A percentile compares a stretch with the other conserved stretches of the same genome.
Evolutionary conservation across 2,797 vertebrate species (phyloP).

Genomic region (Phrynocephalus vlangalii): DNA sequence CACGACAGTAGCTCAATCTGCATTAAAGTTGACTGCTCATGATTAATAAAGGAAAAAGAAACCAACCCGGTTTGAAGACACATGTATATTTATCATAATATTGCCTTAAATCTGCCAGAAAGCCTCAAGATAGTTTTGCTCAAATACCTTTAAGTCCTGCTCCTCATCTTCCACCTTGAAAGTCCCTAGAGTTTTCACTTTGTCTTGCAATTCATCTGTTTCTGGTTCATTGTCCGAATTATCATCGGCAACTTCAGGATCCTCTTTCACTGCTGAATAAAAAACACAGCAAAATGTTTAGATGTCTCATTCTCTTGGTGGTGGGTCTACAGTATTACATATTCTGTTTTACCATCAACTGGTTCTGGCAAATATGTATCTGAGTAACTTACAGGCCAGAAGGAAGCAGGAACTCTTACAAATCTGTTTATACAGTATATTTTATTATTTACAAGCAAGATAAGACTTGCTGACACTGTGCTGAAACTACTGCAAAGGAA

Average conservation of each 20-base stretch:
- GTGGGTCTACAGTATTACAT: background rate
- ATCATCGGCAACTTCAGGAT: conserved; percentile 72
- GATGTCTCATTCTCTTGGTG: background rate
- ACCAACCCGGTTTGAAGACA: background rate
- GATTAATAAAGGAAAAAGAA: background rate
- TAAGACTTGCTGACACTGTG: background rate
- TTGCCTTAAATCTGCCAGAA: background rate
- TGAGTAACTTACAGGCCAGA: too few relatives aligned
- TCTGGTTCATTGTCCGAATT: conserved; percentile 82
- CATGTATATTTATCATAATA: background rate
- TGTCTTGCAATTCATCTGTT: conserved; percentile 80
- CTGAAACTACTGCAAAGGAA: background rate
- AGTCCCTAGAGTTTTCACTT: conserved; percentile 73
- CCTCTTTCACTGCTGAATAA: conserved; percentile 41
- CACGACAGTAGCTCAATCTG: too few relatives aligned
- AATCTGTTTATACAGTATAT: background rate
- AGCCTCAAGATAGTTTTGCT: background rate
- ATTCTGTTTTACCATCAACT: background rate
- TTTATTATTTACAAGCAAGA: background rate
- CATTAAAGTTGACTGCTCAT: background rate
- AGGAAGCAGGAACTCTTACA: background rate
- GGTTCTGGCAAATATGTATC: background rate
- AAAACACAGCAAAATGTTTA: background rate
- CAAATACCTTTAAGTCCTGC: conserved; percentile 89
- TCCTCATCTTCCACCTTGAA: conserved; percentile 86